phyloP scores from a whole-genome alignment of 1,140 invertebrate genomes.

The Ceratosolen solmsi region DNA sequence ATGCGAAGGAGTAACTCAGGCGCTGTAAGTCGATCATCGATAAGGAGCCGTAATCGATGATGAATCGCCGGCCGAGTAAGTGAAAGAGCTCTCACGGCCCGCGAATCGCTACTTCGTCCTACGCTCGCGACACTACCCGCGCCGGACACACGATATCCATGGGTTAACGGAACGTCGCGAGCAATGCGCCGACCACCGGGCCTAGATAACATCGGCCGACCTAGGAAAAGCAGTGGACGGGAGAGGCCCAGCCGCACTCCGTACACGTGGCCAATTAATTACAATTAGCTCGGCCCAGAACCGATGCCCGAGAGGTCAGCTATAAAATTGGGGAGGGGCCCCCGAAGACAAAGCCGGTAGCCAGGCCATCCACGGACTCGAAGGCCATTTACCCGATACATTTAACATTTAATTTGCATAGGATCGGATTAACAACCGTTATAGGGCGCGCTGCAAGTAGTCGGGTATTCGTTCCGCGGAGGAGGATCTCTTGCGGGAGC shows the following conservation, averaged over 20 bases:
- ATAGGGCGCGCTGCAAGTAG: slow-evolving; percentile 12
- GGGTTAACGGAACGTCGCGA: neutral
- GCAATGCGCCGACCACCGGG: neutral
- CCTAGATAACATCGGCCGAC: neutral
- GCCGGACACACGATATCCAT: neutral
- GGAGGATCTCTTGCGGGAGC: slow-evolving; percentile 9
- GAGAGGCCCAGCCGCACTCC: neutral
- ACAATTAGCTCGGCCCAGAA: slow-evolving; percentile 54
- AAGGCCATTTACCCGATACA: slow-evolving; percentile 53
- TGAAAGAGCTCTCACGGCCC: neutral
- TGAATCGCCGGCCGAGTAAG: neutral
- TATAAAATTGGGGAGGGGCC: neutral
- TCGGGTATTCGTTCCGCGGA: neutral
- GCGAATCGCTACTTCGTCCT: neutral
- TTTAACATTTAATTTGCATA: slow-evolving; percentile 61
- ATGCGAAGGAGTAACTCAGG: neutral
- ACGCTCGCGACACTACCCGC: neutral
- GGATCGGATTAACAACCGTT: slow-evolving; percentile 48
- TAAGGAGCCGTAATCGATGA: neutral
- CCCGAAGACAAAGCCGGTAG: neutral
- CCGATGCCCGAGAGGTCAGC: neutral
- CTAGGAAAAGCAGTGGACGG: neutral
- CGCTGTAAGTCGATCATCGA: slow-evolving; percentile 1
- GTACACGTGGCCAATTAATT: slow-evolving; percentile 54
- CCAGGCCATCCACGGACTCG: neutral